Conservation (phyloP, 2,888 invertebrate genomes). For the Listrodromus nycthemerus region DNA sequence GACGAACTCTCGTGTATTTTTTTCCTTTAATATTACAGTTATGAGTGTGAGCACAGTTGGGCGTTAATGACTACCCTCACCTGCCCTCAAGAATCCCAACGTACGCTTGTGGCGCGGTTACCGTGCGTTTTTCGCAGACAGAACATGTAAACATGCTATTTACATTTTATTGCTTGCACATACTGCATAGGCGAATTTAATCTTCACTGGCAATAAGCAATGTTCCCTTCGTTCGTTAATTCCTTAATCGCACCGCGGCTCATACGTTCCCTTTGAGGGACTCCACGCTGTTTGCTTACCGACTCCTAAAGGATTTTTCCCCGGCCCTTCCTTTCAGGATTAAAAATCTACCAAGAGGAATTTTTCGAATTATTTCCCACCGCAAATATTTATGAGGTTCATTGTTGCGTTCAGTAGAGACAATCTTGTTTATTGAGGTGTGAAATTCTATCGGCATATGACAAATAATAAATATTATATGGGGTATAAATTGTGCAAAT, state of each 20-base stretch:
- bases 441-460: background rate
- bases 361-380: background rate
- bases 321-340: background rate
- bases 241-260: background rate
- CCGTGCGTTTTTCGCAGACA: constrained; percentile 2
- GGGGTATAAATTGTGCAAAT: background rate
- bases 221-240: background rate
- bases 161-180: background rate
- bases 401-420: background rate
- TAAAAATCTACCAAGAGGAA: background rate
- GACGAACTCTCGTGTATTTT: constrained; percentile 18
- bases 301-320: background rate
- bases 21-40: background rate
- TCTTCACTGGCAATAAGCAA: background rate
- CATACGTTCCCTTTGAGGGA: background rate
- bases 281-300: background rate
- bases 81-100: constrained; percentile 29
- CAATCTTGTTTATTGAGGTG: background rate
- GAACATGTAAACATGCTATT: constrained; percentile 15
- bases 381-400: background rate
- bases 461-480: background rate
- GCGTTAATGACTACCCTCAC: constrained; percentile 35
- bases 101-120: constrained; percentile 5
- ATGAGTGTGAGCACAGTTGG: constrained; percentile 40
- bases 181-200: background rate